Evolutionary conservation across 1,140 invertebrate genomes (phyloP), one percentile per base, ranked within the genome.

Genomic region (Danaus melanippus): DNA sequence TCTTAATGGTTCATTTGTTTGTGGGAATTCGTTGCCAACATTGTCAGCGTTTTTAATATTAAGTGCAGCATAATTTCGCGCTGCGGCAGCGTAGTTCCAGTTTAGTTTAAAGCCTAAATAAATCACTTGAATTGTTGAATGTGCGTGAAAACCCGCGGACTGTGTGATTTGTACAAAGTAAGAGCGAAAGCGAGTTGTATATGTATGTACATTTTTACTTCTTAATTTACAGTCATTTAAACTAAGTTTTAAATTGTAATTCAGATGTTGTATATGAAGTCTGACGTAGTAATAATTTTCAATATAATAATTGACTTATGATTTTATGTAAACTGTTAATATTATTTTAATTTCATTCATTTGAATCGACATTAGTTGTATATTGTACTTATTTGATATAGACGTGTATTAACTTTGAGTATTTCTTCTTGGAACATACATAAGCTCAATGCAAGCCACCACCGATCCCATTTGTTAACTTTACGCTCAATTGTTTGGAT

Each of bases 81-180:
- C 46, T 62, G 65, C 56, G 62, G 61, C 67, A 66, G 66, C 66
- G 50, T 53, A 53, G 70, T 62, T 60, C 64, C 62, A 61, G 67
- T 69, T 72, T 75, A 76, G 74, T 79, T 79, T 76, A 77, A 67
- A 74, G 73, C 74, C 64, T 62, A 67, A 62, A 77, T 79, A 81
- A 79, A 81, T 81, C 78, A 81, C 74, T 79, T 81, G 74, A 76
- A 81, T 81, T 77, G 78, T 81, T 79, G 78, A 81, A 79, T 81
- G 78, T 79, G 74, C 78, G 76, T 81, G 76, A 73, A 81, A 81
- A 74, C 69, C 69, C 67, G 73, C 66, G 70, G 60, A 66, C 61
- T 68, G 62, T 62, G 51, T 52, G 53, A 21, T 42, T 54, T 49
- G 51, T 12, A 9, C 46, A 60, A 66, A 42, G 56, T 51, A 46